Percentiles rank a stretch among this genome's conserved stretches.
Conservation (phyloP, 2,113 vertebrate genomes). For the Spermophilus dauricus region DNA sequence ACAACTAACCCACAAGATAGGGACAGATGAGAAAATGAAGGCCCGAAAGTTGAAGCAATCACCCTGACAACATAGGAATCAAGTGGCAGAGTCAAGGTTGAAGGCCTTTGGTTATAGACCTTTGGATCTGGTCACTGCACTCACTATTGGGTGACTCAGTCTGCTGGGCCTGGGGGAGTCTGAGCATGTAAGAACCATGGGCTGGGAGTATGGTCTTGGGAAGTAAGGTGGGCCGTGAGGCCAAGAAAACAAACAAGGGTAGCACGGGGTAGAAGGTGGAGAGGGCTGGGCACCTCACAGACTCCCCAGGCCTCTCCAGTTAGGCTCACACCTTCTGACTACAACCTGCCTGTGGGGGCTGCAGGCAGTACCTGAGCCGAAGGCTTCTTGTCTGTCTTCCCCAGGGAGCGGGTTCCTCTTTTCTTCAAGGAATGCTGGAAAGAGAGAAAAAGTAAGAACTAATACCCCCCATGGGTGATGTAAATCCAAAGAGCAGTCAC, state of each 20-base stretch:
- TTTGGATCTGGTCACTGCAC: neutral
- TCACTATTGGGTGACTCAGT: neutral
- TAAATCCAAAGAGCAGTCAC: neutral
- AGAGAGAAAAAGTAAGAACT: conserved; percentile 43
- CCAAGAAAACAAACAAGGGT: neutral
- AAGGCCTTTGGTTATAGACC: neutral
- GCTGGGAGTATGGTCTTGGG: neutral
- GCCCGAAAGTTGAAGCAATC: neutral
- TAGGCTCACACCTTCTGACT: neutral
- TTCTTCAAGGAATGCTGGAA: conserved; percentile 97
- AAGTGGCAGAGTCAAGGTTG: neutral
- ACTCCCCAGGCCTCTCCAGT: neutral
- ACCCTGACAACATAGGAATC: neutral
- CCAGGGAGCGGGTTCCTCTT: conserved; percentile 92
- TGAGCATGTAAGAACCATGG: neutral
- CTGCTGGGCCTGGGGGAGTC: neutral
- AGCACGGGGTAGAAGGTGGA: neutral
- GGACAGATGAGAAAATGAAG: neutral
- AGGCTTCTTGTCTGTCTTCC: conserved; percentile 96
- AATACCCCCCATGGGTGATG: neutral
- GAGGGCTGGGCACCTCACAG: neutral
- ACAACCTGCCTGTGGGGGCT: neutral
- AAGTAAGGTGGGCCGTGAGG: neutral
- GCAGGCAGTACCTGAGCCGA: conserved; percentile 91
- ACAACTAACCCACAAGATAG: neutral